Base-by-base conservation (phyloP, 1,140 invertebrate species). In the Parasteatoda tepidariorum region DNA sequence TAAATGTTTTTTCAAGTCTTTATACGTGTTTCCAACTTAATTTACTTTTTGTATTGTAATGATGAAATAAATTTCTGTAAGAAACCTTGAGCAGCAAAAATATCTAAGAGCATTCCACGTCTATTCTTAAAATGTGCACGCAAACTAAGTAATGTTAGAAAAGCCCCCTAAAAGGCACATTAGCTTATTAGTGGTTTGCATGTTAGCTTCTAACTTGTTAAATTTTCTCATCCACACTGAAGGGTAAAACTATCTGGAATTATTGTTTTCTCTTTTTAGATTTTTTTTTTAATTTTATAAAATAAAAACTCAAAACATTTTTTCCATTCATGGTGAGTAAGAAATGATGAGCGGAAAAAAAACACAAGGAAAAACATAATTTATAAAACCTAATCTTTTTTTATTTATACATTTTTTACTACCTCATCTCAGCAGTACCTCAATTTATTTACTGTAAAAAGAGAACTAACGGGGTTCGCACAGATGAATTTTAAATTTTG, bases 401-500 rank as follows among this genome's bases (percentile, higher is more conserved):
- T 48, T 48, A 48, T 48, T 48, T 48, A 4, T 48, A 48, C 18
- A 48, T 48, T 48, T 48, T 4, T 9, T 18, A 48, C n/a, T n/a
- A n/a, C n/a, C n/a, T n/a, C n/a, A 48, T 48, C 38, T 48, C 9
- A 48, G 38, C 9, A 2, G 18, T 48, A 48, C 38, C 38, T 13
- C 38, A 9, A 48, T 48, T 48, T 48, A 74, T 74, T 74, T 59
- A 31, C 22, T 54, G 7, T 5, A 33, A 57, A 74, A 74, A 24
- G 7, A 6, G 24, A 59, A 55, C 4, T 30, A 24, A 74, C 26
- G 30, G 18, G 18, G 54, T 74, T 34, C 59, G 28, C n/a, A 34
- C 13, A 74, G 54, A 34, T 74, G 54, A 74, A 74, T 74, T 74
- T 59, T 34, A 74, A 74, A 64, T 31, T 64, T 76, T 76, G 11